phyloP scores from a whole-genome alignment of 2,797 vertebrate species.

The Notoglanidium macrostoma region DNA sequence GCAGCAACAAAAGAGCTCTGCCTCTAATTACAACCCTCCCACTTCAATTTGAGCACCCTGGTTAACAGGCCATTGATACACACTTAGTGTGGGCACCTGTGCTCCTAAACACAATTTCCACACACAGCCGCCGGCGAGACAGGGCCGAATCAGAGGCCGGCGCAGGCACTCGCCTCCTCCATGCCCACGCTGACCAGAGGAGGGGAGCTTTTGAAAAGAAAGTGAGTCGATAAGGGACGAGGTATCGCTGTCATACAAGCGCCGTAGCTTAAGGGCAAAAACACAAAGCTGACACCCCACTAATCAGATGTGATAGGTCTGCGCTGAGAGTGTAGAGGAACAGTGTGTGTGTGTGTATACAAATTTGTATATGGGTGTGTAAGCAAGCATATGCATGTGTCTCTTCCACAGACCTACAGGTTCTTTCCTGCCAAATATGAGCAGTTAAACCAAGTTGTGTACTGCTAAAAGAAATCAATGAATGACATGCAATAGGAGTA shows the following conservation, averaged over 20 bases:
- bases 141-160: conserved; percentile 51
- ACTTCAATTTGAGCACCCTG: conserved; percentile 64
- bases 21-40: conserved; percentile 68
- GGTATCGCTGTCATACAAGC: conserved; percentile 56
- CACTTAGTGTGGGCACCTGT: conserved; percentile 61
- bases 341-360: conserved; percentile 28
- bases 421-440: conserved; percentile 5
- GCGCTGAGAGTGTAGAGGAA: conserved; percentile 66
- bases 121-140: conserved; percentile 70
- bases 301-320: conserved; percentile 71
- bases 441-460: conserved; percentile 5
- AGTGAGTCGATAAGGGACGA: conserved; percentile 55
- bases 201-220: conserved; percentile 51
- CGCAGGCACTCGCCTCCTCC: conserved; percentile 44
- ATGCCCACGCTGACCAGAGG: conserved; percentile 58
- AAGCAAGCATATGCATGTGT: conserved; percentile 50
- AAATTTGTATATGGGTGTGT: conserved; percentile 13
- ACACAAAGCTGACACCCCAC: conserved; percentile 65
- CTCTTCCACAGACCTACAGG: conserved; percentile 8
- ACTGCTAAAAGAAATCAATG: conserved; percentile 8
- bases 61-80: conserved; percentile 65
- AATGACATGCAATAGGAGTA: conserved; percentile 19
- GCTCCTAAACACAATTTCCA: conserved; percentile 71
- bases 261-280: conserved; percentile 57
- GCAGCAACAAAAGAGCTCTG: conserved; percentile 59